Percentiles rank a stretch among this genome's conserved stretches.
Conservation (phyloP, 2,113 vertebrate species). For the Cygnus buccinator region DNA sequence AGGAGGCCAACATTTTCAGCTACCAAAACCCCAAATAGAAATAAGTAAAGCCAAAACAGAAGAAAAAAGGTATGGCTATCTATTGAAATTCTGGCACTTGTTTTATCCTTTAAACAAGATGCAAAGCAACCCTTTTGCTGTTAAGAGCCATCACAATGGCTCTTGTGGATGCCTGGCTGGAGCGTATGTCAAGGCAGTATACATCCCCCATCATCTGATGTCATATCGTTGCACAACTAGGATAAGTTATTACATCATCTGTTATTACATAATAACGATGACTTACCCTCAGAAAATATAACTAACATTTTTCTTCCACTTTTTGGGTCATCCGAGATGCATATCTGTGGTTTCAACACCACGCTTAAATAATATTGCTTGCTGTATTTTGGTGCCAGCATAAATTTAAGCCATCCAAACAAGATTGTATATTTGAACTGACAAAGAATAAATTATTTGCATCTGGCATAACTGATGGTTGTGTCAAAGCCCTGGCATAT, state of each 20-base stretch:
- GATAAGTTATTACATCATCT: background rate
- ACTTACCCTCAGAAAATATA: slow-evolving; percentile 51
- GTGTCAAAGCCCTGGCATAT: slow-evolving; percentile 80
- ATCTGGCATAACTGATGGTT: slow-evolving; percentile 82
- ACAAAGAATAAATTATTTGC: slow-evolving; percentile 84
- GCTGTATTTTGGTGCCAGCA: slow-evolving; percentile 74
- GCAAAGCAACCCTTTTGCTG: background rate
- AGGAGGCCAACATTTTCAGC: background rate
- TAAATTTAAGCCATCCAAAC: slow-evolving; percentile 81
- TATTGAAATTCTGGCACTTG: background rate
- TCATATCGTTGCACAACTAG: background rate
- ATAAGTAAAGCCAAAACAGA: background rate
- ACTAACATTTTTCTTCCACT: slow-evolving; percentile 45
- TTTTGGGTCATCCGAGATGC: slow-evolving; percentile 55
- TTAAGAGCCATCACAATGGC: background rate
- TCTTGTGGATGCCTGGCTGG: background rate
- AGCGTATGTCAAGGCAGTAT: background rate
- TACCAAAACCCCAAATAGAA: background rate
- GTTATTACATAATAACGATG: background rate
- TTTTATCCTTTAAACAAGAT: background rate
- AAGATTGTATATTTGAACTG: slow-evolving; percentile 77
- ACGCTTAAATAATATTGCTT: slow-evolving; percentile 64
- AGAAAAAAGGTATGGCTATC: background rate
- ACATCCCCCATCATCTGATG: background rate
- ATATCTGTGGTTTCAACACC: slow-evolving; percentile 62